These are phyloP conservation scores for Schrankia costaestrigalis DNA, from an alignment of 2,888 invertebrate species.

Conservation along the genomic window DNA sequence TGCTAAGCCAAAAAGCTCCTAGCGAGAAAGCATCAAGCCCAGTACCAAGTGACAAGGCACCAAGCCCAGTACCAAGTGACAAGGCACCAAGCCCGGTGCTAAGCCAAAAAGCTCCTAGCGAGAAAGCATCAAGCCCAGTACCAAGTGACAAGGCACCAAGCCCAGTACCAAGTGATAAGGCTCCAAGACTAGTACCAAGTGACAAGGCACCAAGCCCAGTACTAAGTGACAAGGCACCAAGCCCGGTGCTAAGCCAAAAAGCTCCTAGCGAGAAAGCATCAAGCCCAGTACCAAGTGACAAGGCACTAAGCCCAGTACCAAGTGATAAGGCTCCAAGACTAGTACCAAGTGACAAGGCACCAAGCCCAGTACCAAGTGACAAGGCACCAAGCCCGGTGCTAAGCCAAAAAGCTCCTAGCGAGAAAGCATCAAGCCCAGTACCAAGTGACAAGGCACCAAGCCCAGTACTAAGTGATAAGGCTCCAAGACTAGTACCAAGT, in stretches of 20 bases:
- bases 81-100: conserved; percentile 8
- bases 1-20: neutral
- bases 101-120: too few species aligned
- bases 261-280: conserved; percentile 2
- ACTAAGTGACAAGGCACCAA: neutral
- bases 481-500: too few species aligned
- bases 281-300: neutral
- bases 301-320: neutral
- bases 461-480: neutral
- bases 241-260: neutral
- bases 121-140: conserved; percentile 6
- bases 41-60: neutral
- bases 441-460: neutral
- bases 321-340: neutral
- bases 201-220: neutral
- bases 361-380: neutral
- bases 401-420: neutral
- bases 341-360: neutral
- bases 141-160: conserved; percentile 5
- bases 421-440: neutral
- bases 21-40: neutral
- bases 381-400: conserved; percentile 5
- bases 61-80: conserved; percentile 7
- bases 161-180: neutral
- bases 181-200: neutral